These are phyloP conservation scores for Ericerus pela DNA, from an alignment of 1,140 invertebrate genomes.

Conservation along the genomic window DNA sequence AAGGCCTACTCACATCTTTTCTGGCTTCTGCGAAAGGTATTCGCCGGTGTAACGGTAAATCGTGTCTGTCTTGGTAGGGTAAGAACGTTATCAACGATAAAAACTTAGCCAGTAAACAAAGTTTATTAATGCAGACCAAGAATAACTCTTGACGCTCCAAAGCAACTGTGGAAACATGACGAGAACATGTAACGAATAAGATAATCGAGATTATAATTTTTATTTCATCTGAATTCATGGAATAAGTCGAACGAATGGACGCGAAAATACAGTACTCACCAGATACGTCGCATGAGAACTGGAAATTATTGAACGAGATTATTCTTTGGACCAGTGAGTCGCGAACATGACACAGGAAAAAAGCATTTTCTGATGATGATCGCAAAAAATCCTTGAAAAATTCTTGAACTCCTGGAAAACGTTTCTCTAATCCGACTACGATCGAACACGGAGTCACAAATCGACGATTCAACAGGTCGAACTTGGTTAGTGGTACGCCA, in stretches of 20 bases:
- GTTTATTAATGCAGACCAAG: neutral
- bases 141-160: constrained; percentile 2
- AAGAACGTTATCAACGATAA: neutral
- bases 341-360: neutral
- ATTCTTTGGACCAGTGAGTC: neutral
- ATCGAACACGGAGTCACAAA: neutral
- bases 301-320: neutral
- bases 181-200: neutral
- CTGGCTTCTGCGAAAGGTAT: neutral
- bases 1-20: neutral
- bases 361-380: neutral
- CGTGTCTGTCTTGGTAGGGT: constrained; percentile 1
- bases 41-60: neutral
- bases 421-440: neutral
- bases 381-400: constrained; percentile 6
- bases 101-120: neutral
- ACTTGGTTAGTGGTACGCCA: neutral
- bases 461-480: neutral
- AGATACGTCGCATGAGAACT: neutral
- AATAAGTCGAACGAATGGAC: too few relatives aligned
- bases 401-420: constrained; percentile 1
- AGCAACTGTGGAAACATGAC: neutral
- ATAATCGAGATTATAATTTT: neutral
- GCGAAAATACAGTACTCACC: too few relatives aligned
- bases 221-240: too few relatives aligned